Percentiles rank a stretch among this genome's conserved stretches.
Evolutionary conservation across 1,140 invertebrate genomes (phyloP).

Genomic region (Drosophila arizonae): DNA sequence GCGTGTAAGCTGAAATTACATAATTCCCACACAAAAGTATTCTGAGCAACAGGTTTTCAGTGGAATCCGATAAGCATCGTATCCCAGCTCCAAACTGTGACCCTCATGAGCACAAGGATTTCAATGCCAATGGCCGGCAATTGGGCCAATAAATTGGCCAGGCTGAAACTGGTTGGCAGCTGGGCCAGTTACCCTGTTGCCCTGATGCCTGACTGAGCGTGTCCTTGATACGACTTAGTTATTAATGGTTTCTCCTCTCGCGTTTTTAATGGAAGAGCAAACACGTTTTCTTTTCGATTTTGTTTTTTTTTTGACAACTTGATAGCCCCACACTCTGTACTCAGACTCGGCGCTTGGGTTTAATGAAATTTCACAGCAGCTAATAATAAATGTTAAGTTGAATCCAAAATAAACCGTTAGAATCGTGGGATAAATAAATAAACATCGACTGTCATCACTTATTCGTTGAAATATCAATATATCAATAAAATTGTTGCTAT

Average conservation of each 20-base stretch:
- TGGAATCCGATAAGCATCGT: conserved; percentile 40
- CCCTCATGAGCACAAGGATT: conserved; percentile 70
- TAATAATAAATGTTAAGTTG: conserved; percentile 42
- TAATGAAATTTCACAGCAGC: conserved; percentile 45
- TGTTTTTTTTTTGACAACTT: conserved; percentile 18
- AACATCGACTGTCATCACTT: neutral
- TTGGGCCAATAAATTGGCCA: conserved; percentile 67
- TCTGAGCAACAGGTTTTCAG: conserved; percentile 66
- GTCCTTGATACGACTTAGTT: conserved; percentile 73
- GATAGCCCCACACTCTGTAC: conserved; percentile 1
- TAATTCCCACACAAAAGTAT: conserved; percentile 56
- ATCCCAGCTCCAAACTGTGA: conserved; percentile 35
- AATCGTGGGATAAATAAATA: conserved; percentile 23
- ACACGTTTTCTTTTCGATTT: conserved; percentile 50
- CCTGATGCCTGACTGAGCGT: conserved; percentile 37
- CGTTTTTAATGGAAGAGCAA: conserved; percentile 37
- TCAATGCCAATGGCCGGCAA: conserved; percentile 77
- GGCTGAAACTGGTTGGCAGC: conserved; percentile 57
- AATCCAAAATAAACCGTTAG: conserved; percentile 35
- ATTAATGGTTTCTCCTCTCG: conserved; percentile 57
- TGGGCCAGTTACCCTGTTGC: neutral
- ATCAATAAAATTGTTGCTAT: conserved; percentile 15
- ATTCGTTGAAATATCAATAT: neutral
- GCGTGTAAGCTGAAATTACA: conserved; percentile 54
- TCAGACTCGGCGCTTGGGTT: neutral